phyloP scores from a whole-genome alignment of 2,113 vertebrate genomes.

The Campylomormyrus numenius region DNA sequence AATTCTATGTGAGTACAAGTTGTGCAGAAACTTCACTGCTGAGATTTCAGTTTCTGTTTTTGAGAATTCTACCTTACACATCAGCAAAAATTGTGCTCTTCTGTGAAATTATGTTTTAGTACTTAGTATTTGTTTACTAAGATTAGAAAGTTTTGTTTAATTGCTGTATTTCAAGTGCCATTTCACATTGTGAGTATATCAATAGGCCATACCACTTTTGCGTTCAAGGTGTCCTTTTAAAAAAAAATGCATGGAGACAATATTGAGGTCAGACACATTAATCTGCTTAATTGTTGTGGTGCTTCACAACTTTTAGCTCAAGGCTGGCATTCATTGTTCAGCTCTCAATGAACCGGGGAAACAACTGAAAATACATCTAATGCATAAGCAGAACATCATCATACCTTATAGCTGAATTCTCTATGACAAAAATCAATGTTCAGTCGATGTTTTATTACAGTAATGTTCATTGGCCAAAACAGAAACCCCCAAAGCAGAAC shows the following conservation, averaged over 20 bases:
- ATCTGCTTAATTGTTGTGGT: constrained; percentile 11
- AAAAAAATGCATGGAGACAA: neutral
- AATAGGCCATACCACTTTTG: neutral
- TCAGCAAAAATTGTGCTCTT: neutral
- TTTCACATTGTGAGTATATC: neutral
- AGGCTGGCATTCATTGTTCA: neutral
- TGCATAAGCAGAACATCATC: neutral
- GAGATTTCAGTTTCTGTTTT: neutral
- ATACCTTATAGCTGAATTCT: neutral
- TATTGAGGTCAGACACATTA: constrained; percentile 3
- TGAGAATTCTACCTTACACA: neutral
- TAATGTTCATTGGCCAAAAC: neutral
- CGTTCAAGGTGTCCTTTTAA: constrained; percentile 7
- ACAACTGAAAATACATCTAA: neutral
- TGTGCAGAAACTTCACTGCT: neutral
- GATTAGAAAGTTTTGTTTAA: neutral
- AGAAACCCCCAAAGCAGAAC: neutral
- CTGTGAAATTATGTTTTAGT: neutral
- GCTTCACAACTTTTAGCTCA: neutral
- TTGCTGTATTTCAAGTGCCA: neutral
- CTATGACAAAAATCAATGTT: neutral
- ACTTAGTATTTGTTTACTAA: neutral
- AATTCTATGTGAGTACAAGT: neutral
- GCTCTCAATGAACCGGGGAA: neutral
- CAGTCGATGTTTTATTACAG: neutral